These are phyloP conservation scores for Nylanderia fulva DNA, from an alignment of 1,140 invertebrate species.

Conservation along the genomic window DNA sequence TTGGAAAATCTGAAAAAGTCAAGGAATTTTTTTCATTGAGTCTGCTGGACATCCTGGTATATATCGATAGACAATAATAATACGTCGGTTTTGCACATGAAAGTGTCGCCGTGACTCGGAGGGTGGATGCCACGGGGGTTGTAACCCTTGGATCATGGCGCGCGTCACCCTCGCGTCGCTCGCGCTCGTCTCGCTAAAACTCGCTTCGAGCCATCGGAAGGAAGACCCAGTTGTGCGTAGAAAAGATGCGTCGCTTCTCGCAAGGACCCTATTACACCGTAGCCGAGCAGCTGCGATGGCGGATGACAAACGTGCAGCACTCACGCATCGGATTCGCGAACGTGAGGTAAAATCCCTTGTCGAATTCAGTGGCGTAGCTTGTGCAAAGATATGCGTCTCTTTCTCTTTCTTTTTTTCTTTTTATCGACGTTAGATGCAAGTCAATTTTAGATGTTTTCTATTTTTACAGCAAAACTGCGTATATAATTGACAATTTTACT, in stretches of 20 bases:
- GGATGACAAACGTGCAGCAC: slow-evolving; percentile 83
- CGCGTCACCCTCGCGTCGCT: slow-evolving; percentile 45
- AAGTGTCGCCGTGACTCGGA: slow-evolving; percentile 40
- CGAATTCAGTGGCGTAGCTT: slow-evolving; percentile 13
- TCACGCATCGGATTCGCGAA: slow-evolving; percentile 81
- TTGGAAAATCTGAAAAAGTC: too few relatives aligned
- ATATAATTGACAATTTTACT: background rate
- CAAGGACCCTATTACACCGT: slow-evolving; percentile 77
- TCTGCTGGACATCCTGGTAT: too few relatives aligned
- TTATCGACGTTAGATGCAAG: background rate
- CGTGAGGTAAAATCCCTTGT: slow-evolving; percentile 78
- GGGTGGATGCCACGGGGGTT: background rate
- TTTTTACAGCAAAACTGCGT: background rate
- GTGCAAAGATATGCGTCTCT: background rate
- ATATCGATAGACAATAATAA: slow-evolving; percentile 35
- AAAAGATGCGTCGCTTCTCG: slow-evolving; percentile 69
- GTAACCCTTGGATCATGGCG: slow-evolving; percentile 47
- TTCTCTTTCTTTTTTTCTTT: background rate
- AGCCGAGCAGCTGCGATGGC: slow-evolving; percentile 81
- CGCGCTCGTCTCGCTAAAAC: slow-evolving; percentile 40
- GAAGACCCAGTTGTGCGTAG: background rate
- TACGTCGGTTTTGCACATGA: background rate
- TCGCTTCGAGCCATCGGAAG: slow-evolving; percentile 8
- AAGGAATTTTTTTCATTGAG: too few relatives aligned
- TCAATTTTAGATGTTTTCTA: background rate